Evolutionary conservation across 1,140 invertebrate species (phyloP).

Genomic region (Aphaenogaster ashmeadi): DNA sequence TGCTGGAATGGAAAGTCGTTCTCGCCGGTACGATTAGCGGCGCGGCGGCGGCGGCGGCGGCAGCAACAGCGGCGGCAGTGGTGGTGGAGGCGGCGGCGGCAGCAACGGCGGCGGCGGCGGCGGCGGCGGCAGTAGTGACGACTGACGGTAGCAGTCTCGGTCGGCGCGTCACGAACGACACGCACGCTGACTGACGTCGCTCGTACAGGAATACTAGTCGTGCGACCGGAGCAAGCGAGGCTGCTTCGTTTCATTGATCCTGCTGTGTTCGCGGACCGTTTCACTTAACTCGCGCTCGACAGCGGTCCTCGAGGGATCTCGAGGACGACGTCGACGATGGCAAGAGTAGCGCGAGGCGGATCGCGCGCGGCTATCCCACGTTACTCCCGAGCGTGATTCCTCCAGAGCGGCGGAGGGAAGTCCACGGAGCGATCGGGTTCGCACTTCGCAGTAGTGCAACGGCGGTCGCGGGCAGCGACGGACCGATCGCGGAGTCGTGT

Average conservation of each 20-base stretch:
- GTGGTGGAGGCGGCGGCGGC: neutral
- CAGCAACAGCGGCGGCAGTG: neutral
- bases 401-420: neutral
- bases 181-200: neutral
- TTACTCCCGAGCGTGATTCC: neutral
- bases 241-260: constrained; percentile 25
- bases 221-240: neutral
- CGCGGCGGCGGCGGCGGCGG: neutral
- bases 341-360: neutral
- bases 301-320: neutral
- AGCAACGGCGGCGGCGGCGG: neutral
- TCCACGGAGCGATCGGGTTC: neutral
- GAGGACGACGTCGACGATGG: constrained; percentile 11
- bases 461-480: constrained; percentile 1
- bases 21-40: constrained; percentile 4
- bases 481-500: constrained; percentile 37
- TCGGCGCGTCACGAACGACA: constrained; percentile 10
- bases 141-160: neutral
- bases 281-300: neutral
- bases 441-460: constrained; percentile 1
- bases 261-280: neutral
- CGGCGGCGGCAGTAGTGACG: neutral
- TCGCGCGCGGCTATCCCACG: constrained; percentile 1
- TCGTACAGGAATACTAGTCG: neutral
- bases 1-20: constrained; percentile 36